phyloP scores from a whole-genome alignment of 2,113 vertebrate species.

The Typhlomys cinereus region DNA sequence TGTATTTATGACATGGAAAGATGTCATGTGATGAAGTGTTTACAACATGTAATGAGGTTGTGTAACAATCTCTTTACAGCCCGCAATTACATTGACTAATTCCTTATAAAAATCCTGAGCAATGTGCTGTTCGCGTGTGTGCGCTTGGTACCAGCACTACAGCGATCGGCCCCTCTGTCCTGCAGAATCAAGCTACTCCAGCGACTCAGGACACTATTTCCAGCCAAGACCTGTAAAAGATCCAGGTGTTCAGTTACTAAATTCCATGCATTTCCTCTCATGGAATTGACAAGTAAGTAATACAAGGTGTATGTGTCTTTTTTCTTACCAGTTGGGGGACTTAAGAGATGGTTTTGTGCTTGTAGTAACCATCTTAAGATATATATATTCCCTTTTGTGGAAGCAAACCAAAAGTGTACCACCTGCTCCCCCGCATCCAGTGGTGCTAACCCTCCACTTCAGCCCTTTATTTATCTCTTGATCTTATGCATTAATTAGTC shows the following conservation, averaged over 20 bases:
- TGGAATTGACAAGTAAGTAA: slow-evolving; percentile 34
- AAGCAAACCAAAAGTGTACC: not conserved
- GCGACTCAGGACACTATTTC: slow-evolving; percentile 46
- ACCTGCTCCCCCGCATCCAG: not conserved
- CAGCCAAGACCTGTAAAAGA: slow-evolving; percentile 25
- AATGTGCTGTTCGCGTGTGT: slow-evolving; percentile 73
- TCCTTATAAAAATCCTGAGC: slow-evolving; percentile 83
- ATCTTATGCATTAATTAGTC: slow-evolving; percentile 33
- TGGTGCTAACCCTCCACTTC: not conserved
- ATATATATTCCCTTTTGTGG: not conserved
- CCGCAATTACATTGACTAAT: slow-evolving; percentile 83
- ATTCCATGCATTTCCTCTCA: slow-evolving; percentile 17
- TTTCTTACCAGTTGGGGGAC: not conserved
- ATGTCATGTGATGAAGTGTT: slow-evolving; percentile 79
- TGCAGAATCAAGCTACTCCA: slow-evolving; percentile 43
- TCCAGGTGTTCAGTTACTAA: slow-evolving; percentile 34
- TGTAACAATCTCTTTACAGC: slow-evolving; percentile 79
- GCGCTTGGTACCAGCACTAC: slow-evolving; percentile 69
- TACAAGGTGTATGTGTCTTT: not conserved
- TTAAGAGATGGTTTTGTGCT: not conserved
- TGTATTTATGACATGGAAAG: slow-evolving; percentile 79
- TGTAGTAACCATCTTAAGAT: slow-evolving; percentile 3
- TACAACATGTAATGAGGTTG: slow-evolving; percentile 80
- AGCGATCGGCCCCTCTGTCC: not conserved
- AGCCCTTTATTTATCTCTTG: not conserved